Conservation (phyloP, 2,113 vertebrate species). For the Gallinago media region DNA sequence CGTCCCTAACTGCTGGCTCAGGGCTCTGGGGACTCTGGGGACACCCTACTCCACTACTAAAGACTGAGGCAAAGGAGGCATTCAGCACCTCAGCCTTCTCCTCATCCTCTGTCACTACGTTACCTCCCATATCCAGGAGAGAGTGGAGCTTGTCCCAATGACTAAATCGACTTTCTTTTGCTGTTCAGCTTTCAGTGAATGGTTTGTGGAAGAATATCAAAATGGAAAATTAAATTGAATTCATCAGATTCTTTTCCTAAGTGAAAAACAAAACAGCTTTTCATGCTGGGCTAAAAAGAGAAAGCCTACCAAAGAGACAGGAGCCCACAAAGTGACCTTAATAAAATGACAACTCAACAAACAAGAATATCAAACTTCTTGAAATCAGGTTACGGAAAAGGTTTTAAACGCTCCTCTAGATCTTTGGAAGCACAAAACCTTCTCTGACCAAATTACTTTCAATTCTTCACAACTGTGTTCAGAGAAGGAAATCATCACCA, state of each 20-base stretch:
- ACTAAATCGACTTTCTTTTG: neutral
- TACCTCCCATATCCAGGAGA: too few relatives aligned
- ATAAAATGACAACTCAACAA: neutral
- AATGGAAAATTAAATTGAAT: neutral
- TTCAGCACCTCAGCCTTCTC: too few relatives aligned
- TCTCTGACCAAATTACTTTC: neutral
- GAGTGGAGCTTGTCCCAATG: too few relatives aligned
- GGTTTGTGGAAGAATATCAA: neutral
- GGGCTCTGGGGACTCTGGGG: too few relatives aligned
- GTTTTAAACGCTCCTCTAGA: neutral
- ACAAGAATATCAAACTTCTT: neutral
- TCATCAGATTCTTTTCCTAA: neutral
- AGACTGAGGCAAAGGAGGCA: too few relatives aligned
- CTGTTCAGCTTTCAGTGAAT: neutral
- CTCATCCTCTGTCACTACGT: too few relatives aligned
- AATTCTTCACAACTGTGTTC: neutral
- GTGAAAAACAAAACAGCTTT: neutral
- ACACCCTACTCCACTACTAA: too few relatives aligned
- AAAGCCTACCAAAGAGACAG: neutral
- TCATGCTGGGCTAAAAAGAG: neutral
- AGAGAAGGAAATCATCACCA: slow-evolving; percentile 17
- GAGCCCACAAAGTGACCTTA: neutral
- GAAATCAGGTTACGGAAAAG: neutral
- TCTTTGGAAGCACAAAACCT: neutral
- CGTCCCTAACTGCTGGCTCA: too few relatives aligned